Base-by-base conservation (phyloP, 2,888 invertebrate species). In the Temnothorax rugatulus region DNA sequence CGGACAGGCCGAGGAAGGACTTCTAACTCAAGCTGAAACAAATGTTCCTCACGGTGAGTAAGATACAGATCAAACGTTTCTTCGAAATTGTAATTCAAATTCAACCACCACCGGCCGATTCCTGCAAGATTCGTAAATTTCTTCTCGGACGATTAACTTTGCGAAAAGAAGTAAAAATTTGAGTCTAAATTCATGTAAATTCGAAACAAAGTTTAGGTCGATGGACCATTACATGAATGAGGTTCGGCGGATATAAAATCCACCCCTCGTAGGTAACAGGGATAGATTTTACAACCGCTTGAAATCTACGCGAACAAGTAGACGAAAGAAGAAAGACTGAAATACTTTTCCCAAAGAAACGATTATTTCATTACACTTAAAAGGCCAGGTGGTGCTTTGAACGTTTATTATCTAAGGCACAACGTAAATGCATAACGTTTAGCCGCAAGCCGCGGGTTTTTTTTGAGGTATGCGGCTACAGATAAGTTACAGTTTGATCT, bases 371-470 rank as follows among this genome's bases (percentile, higher is more conserved):
- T 50, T 54, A 59, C 64, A n/a, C 68, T 61, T 21, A 50, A 77
- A 66, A 66, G 11, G 21, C 21, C 4, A 59, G 44, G 29, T 90
- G 83, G 29, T 90, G 83, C 69, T 47, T 84, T 64, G 71, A 82
- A 83, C 83, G 64, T 88, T 90, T 86, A 92, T 91, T 89, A 90
- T 87, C 86, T 87, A 84, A 84, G 84, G 74, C 82, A 61, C 29
- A 47, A 71, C 8, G 4, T 66, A 85, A 88, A 89, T 86, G 86
- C 85, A 86, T 85, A 89, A 88, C 88, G 83, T 87, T 86, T 89
- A 85, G 86, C 87, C 29, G 63, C 50, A 61, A 41, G 9, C 50
- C 25, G 11, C 21, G 63, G 44, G 11, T 38, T 83, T 82, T 87
- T 82, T 50, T 61, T 63, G 29, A 34, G 54, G 50, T 84, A 68